Conservation (phyloP, 2,113 vertebrate species). For the Triplophysa tibetana region DNA sequence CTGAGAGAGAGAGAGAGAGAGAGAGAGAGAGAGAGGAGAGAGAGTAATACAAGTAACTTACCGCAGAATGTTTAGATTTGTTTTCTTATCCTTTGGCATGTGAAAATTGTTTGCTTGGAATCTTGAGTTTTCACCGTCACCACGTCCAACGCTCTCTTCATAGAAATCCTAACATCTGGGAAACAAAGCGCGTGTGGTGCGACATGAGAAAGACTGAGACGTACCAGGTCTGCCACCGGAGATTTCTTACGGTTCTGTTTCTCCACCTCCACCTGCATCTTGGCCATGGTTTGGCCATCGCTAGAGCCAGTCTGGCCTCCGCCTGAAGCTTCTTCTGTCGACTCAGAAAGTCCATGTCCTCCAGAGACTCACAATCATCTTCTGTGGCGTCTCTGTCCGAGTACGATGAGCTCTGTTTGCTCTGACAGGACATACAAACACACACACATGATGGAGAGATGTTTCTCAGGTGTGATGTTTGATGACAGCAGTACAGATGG, state of each 20-base stretch:
- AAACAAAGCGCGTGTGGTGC: not conserved
- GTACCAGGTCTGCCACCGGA: constrained; percentile 93
- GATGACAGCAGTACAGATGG: too few relatives aligned
- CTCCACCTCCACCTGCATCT: constrained; percentile 99
- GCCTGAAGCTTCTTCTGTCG: constrained; percentile 96
- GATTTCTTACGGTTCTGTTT: constrained; percentile 99
- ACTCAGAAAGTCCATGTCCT: constrained; percentile 97
- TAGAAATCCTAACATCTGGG: too few relatives aligned
- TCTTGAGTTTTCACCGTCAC: too few relatives aligned
- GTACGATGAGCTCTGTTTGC: constrained; percentile 99
- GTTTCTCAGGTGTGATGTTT: too few relatives aligned
- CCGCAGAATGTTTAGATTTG: too few relatives aligned
- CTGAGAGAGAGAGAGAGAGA: too few relatives aligned
- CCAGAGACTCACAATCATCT: constrained; percentile 94
- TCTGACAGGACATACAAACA: constrained; percentile 68
- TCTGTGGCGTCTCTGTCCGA: constrained; percentile 97
- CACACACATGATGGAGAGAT: too few relatives aligned
- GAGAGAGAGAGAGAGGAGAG: too few relatives aligned
- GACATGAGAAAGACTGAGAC: constrained; percentile 50
- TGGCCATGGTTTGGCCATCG: constrained; percentile 99
- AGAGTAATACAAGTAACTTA: too few relatives aligned
- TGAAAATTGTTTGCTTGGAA: too few relatives aligned
- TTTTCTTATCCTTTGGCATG: too few relatives aligned
- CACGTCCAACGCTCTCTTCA: not conserved
- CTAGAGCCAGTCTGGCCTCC: constrained; percentile 94